Conservation (phyloP, 2,888 invertebrate genomes). For the Cosmia trapezina region DNA sequence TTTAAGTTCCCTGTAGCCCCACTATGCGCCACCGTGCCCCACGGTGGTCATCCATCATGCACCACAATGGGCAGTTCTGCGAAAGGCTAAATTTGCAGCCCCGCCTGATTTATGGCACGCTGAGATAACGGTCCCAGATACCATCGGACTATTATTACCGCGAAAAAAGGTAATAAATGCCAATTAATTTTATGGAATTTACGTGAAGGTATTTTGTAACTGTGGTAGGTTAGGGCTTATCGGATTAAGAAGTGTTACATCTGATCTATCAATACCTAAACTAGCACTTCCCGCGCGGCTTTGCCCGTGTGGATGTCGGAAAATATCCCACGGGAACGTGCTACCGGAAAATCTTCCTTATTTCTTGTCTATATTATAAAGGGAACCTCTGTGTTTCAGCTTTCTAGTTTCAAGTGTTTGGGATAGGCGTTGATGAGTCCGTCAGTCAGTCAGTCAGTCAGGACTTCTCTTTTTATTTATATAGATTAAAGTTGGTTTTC, state of each 20-base stretch:
- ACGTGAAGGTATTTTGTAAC: slow-evolving; percentile 53
- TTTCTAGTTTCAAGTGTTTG: too few species aligned
- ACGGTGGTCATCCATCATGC: slow-evolving; percentile 69
- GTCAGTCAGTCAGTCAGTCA: too few species aligned
- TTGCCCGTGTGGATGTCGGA: too few species aligned
- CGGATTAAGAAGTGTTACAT: slow-evolving; percentile 7
- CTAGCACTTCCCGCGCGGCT: too few species aligned
- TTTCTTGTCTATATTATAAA: too few species aligned
- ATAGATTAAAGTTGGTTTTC: too few species aligned
- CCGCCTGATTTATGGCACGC: slow-evolving; percentile 77
- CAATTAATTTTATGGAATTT: slow-evolving; percentile 68
- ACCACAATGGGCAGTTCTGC: slow-evolving; percentile 68
- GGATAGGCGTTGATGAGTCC: too few species aligned
- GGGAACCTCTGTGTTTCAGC: too few species aligned
- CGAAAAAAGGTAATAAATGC: slow-evolving; percentile 64
- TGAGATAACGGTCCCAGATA: slow-evolving; percentile 65
- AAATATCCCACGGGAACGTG: too few species aligned
- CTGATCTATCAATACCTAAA: background rate
- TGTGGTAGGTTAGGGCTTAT: slow-evolving; percentile 28
- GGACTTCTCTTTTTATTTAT: too few species aligned
- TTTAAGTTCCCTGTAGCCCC: slow-evolving; percentile 48
- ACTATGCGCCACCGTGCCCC: slow-evolving; percentile 48
- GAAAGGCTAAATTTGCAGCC: slow-evolving; percentile 77
- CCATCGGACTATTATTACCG: slow-evolving; percentile 61
- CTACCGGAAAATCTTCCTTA: too few species aligned